Conservation (phyloP, 2,113 vertebrate genomes). For the Macheiramphus alcinus region DNA sequence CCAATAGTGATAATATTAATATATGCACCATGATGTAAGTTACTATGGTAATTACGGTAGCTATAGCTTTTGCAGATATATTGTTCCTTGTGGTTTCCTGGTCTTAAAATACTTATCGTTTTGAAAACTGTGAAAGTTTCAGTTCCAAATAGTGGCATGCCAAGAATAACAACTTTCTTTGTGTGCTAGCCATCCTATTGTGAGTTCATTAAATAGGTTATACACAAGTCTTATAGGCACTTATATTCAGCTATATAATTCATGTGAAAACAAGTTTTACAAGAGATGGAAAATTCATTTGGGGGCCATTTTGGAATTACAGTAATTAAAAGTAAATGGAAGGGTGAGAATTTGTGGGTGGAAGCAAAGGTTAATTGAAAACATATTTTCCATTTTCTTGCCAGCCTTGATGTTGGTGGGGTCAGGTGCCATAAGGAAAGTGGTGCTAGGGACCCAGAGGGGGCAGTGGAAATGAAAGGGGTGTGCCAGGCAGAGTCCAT, state of each 20-base stretch:
- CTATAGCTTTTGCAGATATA: constrained; percentile 56
- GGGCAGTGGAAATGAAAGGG: constrained; percentile 49
- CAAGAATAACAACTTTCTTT: constrained; percentile 80
- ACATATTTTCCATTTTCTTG: constrained; percentile 40
- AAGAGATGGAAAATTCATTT: constrained; percentile 59
- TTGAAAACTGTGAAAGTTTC: constrained; percentile 66
- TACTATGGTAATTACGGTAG: neutral
- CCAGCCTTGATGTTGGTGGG: constrained; percentile 23
- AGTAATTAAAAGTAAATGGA: constrained; percentile 44
- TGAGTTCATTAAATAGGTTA: constrained; percentile 59
- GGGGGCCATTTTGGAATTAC: constrained; percentile 51
- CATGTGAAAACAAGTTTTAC: constrained; percentile 3
- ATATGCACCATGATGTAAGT: neutral
- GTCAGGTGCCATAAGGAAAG: constrained; percentile 39
- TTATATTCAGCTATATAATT: neutral
- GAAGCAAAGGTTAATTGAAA: constrained; percentile 53
- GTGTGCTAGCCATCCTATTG: constrained; percentile 52
- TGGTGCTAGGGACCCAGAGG: neutral
- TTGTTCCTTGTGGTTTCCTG: constrained; percentile 79
- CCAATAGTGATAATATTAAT: neutral
- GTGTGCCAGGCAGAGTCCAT: constrained; percentile 6
- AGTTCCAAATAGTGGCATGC: constrained; percentile 67
- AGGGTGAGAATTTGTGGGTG: constrained; percentile 32
- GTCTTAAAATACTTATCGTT: constrained; percentile 71
- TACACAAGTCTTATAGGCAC: constrained; percentile 52